Evolutionary conservation across 1,140 invertebrate species (phyloP).

Genomic region (Chlorops oryzae): DNA sequence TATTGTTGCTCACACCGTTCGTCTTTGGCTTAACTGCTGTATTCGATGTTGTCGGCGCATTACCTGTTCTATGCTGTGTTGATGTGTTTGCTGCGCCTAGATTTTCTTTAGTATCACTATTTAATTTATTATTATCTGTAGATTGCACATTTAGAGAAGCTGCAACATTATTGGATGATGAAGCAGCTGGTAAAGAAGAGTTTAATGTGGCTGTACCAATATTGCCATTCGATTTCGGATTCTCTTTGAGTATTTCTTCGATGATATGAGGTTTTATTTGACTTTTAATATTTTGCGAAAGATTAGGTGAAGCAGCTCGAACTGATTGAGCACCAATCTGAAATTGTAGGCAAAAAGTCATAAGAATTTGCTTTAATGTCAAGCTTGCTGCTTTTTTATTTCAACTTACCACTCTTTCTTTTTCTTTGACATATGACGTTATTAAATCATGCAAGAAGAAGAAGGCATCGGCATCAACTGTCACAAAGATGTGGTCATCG

Average conservation of each 20-base stretch:
- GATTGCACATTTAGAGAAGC: too few species aligned
- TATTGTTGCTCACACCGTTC: too few species aligned
- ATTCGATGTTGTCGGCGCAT: neutral
- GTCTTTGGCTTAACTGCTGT: too few species aligned
- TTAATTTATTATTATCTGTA: too few species aligned
- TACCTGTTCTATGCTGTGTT: neutral
- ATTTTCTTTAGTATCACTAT: too few species aligned
- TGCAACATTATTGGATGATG: too few species aligned
- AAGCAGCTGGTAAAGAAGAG: too few species aligned
- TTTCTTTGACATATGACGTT: constrained; percentile 89
- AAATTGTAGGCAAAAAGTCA: neutral
- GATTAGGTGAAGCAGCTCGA: constrained; percentile 42
- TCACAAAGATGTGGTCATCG: constrained; percentile 96
- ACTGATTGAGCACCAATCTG: constrained; percentile 40
- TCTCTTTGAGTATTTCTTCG: constrained; percentile 37
- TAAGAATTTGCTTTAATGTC: neutral
- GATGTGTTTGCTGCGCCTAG: too few species aligned
- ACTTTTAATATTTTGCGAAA: constrained; percentile 31
- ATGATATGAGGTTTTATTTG: constrained; percentile 39
- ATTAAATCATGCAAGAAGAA: constrained; percentile 97
- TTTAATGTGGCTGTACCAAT: constrained; percentile 14
- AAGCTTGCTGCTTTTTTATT: neutral
- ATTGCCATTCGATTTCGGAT: too few species aligned
- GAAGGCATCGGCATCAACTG: constrained; percentile 95
- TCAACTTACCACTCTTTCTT: constrained; percentile 72